phyloP scores from a whole-genome alignment of 1,140 invertebrate species.

The Papilio glaucus region DNA sequence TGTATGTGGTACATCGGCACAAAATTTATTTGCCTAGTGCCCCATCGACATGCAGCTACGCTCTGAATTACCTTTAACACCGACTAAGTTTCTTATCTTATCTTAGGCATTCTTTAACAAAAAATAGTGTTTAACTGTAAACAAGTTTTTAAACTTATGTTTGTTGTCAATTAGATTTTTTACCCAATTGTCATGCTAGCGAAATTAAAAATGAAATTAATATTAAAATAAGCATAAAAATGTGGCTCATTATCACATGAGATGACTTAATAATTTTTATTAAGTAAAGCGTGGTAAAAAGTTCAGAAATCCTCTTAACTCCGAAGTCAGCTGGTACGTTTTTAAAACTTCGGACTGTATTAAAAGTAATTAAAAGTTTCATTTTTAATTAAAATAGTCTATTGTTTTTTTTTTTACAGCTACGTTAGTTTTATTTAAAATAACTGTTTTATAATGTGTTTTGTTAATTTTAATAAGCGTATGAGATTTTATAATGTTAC shows the following conservation, averaged over 20 bases:
- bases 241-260: neutral
- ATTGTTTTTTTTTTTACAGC: neutral
- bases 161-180: too few species aligned
- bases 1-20: too few species aligned
- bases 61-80: neutral
- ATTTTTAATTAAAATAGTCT: constrained; percentile 17
- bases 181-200: neutral
- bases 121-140: neutral
- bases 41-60: too few species aligned
- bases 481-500: neutral
- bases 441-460: constrained; percentile 7
- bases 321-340: constrained; percentile 7
- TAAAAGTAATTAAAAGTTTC: constrained; percentile 26
- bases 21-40: too few species aligned
- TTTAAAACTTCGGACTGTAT: constrained; percentile 9
- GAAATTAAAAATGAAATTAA: neutral
- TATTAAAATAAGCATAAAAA: neutral
- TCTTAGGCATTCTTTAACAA: neutral
- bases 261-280: neutral
- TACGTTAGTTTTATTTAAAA: neutral
- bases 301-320: constrained; percentile 11
- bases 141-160: too few species aligned
- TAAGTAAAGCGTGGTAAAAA: neutral
- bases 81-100: too few species aligned
- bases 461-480: neutral